Conservation (phyloP, 2,888 invertebrate genomes). For the Orchesella flavescens region DNA sequence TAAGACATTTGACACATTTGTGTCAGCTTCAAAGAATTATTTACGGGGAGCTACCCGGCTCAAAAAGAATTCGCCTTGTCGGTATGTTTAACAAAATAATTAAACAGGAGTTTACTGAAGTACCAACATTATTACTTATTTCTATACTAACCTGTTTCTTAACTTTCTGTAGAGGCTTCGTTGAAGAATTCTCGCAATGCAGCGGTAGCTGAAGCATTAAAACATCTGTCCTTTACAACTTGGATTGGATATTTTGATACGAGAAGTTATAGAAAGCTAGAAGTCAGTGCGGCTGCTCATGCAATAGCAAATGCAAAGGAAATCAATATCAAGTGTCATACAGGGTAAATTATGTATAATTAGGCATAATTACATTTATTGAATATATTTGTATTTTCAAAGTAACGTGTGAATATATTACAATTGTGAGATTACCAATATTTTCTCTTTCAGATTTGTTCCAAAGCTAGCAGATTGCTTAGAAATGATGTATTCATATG, state of each 20-base stretch:
- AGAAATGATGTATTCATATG: slow-evolving; percentile 65
- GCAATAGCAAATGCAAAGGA: slow-evolving; percentile 84
- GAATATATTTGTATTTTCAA: no score
- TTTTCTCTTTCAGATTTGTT: slow-evolving; percentile 52
- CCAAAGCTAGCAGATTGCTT: slow-evolving; percentile 60
- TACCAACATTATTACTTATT: no score
- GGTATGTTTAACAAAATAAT: no score
- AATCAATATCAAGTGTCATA: slow-evolving; percentile 86
- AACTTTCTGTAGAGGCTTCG: slow-evolving; percentile 79
- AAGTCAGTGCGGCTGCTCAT: slow-evolving; percentile 78
- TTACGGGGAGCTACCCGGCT: slow-evolving; percentile 86
- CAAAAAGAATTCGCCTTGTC: slow-evolving; percentile 82
- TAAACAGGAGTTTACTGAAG: no score
- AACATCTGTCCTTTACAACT: slow-evolving; percentile 79
- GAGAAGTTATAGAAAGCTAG: slow-evolving; percentile 72
- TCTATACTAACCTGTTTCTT: no score
- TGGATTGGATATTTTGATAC: slow-evolving; percentile 75
- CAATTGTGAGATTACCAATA: no score
- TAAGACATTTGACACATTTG: slow-evolving; percentile 79
- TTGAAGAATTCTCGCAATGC: slow-evolving; percentile 81
- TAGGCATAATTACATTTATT: not conserved
- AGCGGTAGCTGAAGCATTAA: slow-evolving; percentile 81
- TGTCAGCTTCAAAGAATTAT: slow-evolving; percentile 95
- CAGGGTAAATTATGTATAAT: slow-evolving; percentile 74
- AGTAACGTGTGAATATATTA: no score